Conservation (phyloP, 2,113 vertebrate genomes). For the Melanerpes aurifrons region DNA sequence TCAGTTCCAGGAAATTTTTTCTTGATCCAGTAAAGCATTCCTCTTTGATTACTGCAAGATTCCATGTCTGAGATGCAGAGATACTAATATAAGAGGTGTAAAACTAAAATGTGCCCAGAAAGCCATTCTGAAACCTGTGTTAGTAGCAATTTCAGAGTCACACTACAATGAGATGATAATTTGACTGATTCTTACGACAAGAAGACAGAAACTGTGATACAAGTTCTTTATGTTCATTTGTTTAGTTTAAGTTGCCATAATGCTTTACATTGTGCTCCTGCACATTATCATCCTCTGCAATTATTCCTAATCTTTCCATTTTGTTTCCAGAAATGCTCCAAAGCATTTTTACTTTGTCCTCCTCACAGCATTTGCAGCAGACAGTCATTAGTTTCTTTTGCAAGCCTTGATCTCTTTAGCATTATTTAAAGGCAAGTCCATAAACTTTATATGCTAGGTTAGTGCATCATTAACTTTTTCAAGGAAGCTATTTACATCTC, state of each 20-base stretch:
- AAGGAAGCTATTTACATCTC: constrained; percentile 38
- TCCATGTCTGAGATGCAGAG: constrained; percentile 26
- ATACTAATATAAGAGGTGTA: neutral
- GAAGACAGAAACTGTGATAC: neutral
- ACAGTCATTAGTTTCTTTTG: constrained; percentile 42
- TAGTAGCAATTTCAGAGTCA: neutral
- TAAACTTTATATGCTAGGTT: constrained; percentile 33
- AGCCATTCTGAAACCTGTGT: neutral
- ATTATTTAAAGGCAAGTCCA: constrained; percentile 45
- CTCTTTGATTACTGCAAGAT: constrained; percentile 17
- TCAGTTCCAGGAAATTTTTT: constrained; percentile 42
- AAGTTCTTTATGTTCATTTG: neutral
- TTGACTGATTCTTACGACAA: neutral
- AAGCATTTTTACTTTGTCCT: constrained; percentile 11
- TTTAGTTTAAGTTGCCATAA: neutral
- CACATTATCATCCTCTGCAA: neutral
- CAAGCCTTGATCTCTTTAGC: constrained; percentile 37
- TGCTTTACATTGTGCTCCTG: neutral
- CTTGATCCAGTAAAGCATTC: constrained; percentile 51
- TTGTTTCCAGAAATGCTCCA: constrained; percentile 38
- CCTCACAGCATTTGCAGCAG: neutral
- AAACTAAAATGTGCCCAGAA: neutral
- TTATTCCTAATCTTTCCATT: neutral
- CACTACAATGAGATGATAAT: neutral
- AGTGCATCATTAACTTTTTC: constrained; percentile 52